These are phyloP conservation scores for Pammene fasciana DNA, from an alignment of 2,888 invertebrate species.

Conservation along the genomic window DNA sequence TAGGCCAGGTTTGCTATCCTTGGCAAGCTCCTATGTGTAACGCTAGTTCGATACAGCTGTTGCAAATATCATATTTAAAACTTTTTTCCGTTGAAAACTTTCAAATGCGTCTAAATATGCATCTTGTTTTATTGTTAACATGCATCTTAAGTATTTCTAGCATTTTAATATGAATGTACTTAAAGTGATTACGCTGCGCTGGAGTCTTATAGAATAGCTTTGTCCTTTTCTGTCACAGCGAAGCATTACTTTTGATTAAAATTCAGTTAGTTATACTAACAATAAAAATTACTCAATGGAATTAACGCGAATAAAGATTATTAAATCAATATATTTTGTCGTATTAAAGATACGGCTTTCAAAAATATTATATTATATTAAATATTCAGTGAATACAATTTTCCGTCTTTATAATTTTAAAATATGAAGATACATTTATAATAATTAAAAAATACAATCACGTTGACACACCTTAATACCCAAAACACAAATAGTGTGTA, in stretches of 20 bases:
- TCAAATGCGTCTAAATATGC: too few species aligned
- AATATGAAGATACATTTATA: conserved; percentile 59
- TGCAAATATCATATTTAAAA: too few species aligned
- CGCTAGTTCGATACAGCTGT: too few species aligned
- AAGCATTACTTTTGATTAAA: conserved; percentile 26
- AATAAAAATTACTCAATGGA: conserved; percentile 31
- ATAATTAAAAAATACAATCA: conserved; percentile 61
- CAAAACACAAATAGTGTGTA: conserved; percentile 65
- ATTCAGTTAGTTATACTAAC: conserved; percentile 39
- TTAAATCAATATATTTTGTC: conserved; percentile 16
- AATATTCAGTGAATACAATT: conserved; percentile 17
- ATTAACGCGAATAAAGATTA: conserved; percentile 20
- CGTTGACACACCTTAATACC: conserved; percentile 58
- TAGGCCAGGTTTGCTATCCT: too few species aligned
- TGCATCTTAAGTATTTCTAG: background rate
- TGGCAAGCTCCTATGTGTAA: too few species aligned
- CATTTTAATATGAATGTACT: background rate
- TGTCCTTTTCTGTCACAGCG: conserved; percentile 33
- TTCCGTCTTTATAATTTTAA: conserved; percentile 50
- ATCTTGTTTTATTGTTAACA: too few species aligned
- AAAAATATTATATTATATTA: conserved; percentile 5
- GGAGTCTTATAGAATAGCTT: conserved; percentile 20
- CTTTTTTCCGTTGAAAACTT: too few species aligned
- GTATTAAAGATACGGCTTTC: conserved; percentile 10
- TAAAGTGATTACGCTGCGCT: background rate